These are phyloP conservation scores for Cyprinodon tularosa DNA, from an alignment of 2,113 vertebrate species.

Conservation along the genomic window DNA sequence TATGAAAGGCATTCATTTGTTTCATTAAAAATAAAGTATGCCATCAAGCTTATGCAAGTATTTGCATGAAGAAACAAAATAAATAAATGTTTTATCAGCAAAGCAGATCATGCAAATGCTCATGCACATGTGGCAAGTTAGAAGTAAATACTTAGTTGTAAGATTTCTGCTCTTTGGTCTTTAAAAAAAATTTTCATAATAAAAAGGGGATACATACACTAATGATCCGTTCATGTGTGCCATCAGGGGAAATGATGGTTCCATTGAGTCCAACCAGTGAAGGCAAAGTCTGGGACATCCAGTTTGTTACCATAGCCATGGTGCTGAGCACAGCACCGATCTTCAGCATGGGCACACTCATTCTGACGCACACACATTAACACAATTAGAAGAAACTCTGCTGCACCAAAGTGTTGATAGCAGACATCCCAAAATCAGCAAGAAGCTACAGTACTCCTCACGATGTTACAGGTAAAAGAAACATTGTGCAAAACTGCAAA, in stretches of 20 bases:
- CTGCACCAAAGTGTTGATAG: conserved; percentile 37
- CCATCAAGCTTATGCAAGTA: conserved; percentile 5
- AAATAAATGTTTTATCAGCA: not conserved
- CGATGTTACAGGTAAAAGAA: conserved; percentile 35
- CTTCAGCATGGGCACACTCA: conserved; percentile 92
- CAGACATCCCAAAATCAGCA: conserved; percentile 40
- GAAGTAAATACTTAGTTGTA: not conserved
- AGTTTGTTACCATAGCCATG: conserved; percentile 95
- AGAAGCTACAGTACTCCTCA: conserved; percentile 9
- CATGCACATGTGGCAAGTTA: not conserved
- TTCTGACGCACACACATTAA: conserved; percentile 65
- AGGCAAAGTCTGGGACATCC: conserved; percentile 96
- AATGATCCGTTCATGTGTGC: conserved; percentile 77
- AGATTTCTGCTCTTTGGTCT: no score
- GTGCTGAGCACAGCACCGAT: conserved; percentile 93
- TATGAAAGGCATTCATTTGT: not conserved
- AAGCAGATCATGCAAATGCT: not conserved
- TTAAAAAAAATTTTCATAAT: not conserved
- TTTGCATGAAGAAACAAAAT: conserved; percentile 5
- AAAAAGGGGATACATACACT: conserved; percentile 70
- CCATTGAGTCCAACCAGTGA: conserved; percentile 90
- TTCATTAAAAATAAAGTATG: not conserved
- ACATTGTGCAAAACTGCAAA: not conserved
- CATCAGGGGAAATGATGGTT: conserved; percentile 73
- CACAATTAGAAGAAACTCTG: conserved; percentile 38